A percentile compares a stretch with the other conserved stretches of the same genome.
Evolutionary conservation across 2,113 vertebrate genomes (phyloP).

Genomic region (Rhodinocichla rosea): DNA sequence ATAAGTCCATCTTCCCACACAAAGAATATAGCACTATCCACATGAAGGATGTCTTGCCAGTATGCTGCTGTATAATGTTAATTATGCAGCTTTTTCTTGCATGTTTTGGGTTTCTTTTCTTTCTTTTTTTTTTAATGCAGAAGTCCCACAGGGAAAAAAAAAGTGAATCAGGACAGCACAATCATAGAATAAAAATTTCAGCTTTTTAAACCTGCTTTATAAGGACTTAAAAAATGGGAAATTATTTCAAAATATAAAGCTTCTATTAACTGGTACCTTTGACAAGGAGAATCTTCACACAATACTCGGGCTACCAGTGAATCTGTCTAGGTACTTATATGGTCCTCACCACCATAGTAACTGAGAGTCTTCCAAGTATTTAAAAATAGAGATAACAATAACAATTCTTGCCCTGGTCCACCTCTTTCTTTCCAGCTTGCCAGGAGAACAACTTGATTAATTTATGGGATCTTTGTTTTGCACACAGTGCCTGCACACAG

Average conservation of each 20-base stretch:
- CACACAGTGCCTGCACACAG: neutral
- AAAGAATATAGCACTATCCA: neutral
- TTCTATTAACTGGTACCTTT: neutral
- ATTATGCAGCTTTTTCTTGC: neutral
- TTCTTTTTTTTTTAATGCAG: neutral
- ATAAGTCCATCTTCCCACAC: neutral
- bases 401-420: neutral
- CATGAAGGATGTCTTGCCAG: neutral
- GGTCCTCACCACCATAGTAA: neutral
- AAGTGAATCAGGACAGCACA: neutral
- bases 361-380: conserved; percentile 33
- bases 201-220: neutral
- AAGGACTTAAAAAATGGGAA: neutral
- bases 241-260: neutral
- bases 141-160: neutral
- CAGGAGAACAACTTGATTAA: conserved; percentile 1
- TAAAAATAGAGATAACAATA: conserved; percentile 66
- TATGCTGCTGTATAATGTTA: neutral
- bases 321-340: conserved; percentile 55
- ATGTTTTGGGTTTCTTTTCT: neutral
- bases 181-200: neutral
- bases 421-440: conserved; percentile 9
- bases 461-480: conserved; percentile 36
- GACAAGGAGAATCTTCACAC: neutral
- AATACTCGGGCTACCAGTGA: neutral